Conservation (phyloP, 2,888 invertebrate genomes). For the Drosophila emarginata region DNA sequence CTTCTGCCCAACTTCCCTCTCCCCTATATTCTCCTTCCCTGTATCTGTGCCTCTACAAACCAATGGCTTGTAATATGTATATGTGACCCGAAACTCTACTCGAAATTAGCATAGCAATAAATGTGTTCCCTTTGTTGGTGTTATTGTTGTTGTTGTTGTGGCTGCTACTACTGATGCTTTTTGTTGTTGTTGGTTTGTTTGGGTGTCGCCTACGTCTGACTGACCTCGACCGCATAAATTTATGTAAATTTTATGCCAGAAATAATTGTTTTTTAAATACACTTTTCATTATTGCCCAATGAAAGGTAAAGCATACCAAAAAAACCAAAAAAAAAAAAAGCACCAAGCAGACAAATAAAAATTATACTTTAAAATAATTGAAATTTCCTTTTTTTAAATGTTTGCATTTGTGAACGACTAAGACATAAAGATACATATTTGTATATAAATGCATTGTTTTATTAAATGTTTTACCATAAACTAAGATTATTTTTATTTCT, state of each 20-base stretch:
- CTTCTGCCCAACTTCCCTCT: conserved; percentile 43
- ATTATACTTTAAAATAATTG: conserved; percentile 38
- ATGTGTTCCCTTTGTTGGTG: conserved; percentile 45
- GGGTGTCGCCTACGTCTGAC: conserved; percentile 41
- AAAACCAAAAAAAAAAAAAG: neutral
- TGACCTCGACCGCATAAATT: conserved; percentile 55
- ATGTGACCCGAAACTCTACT: conserved; percentile 30
- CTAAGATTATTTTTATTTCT: neutral
- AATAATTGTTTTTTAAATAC: conserved; percentile 75
- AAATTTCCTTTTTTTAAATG: conserved; percentile 47
- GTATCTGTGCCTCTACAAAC: conserved; percentile 44
- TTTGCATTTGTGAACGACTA: conserved; percentile 16
- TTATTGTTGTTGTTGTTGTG: neutral
- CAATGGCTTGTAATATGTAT: neutral
- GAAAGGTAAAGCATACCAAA: conserved; percentile 33
- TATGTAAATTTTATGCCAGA: conserved; percentile 66
- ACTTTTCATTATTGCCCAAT: conserved; percentile 67
- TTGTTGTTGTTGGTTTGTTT: conserved; percentile 40
- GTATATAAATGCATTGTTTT: neutral
- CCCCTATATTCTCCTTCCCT: conserved; percentile 16
- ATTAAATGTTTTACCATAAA: no score
- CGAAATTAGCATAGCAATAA: conserved; percentile 75
- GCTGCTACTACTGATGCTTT: conserved; percentile 4
- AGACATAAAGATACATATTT: conserved; percentile 8
- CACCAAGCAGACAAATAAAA: conserved; percentile 13